Evolutionary conservation across 2,797 vertebrate species (phyloP), one percentile per base, ranked within the genome.

Genomic region (Nyctalus aviator): DNA sequence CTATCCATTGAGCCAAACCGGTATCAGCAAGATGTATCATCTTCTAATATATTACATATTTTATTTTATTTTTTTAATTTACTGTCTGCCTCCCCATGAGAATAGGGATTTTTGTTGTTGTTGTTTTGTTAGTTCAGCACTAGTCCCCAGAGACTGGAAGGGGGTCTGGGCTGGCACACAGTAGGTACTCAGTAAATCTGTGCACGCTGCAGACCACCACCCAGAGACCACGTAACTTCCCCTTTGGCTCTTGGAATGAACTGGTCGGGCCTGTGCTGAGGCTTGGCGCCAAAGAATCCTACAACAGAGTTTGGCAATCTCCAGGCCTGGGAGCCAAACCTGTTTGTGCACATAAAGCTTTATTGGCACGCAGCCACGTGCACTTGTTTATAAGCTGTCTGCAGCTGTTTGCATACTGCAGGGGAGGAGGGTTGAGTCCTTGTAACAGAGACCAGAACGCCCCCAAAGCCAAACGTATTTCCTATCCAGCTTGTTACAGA

Each of bases 271-370:
- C 17, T 93, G 3, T 21, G 23, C 12, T 57, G 73, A 90, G 46
- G 59, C 15, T 72, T 79, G 68, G 62, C 8, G 41, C 15, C 6
- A 46, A 88, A 8, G 11, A 32, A 18, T 41, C 41, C 44, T 86
- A 86, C 37, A 81, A 62, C 5, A 53, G 2, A 23, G 8, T 3
- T 86, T 20, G 15, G 27, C 13, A 68, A 90, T 27, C 27, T 6
- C 48, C 4, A 66, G 59, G 1, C 41, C 59, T 32, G 20, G n/a
- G 30, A 62, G 30, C 20, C 79, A 83, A 83, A 35, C 44, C 25
- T 89, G n/a, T 6, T 77, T 86, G 35, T 77, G 12, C n/a, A 84
- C 83, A 79, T 90, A 76, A 90, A 32, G 15, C 32, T 93, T 85
- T 53, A 87, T 53, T 66, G 18, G 72, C 53, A 79, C 21, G n/a